phyloP scores from a whole-genome alignment of 2,113 vertebrate species.

The Cnemophilus loriae region DNA sequence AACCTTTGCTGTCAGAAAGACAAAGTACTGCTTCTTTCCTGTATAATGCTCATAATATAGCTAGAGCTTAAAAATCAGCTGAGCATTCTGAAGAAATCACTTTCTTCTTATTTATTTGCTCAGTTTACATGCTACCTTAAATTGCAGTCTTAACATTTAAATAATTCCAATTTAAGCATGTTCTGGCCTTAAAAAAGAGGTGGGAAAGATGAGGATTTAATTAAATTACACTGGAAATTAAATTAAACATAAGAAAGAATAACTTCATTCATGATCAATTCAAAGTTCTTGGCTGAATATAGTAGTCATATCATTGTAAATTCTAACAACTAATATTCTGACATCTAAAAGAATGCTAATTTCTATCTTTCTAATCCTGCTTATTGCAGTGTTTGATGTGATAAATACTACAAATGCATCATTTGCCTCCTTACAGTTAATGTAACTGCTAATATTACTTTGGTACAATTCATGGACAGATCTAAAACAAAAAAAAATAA shows the following conservation, averaged over 20 bases:
- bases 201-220: neutral
- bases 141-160: neutral
- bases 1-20: slow-evolving; percentile 52
- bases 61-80: neutral
- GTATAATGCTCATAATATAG: neutral
- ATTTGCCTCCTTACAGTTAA: neutral
- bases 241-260: neutral
- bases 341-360: neutral
- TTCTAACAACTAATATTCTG: neutral
- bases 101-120: neutral
- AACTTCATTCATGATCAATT: neutral
- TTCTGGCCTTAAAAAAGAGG: neutral
- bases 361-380: neutral
- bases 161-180: neutral
- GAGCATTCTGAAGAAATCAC: neutral
- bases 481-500: neutral
- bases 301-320: neutral
- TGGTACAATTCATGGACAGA: neutral
- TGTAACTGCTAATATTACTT: neutral
- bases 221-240: neutral
- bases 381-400: neutral
- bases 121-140: neutral
- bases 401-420: neutral
- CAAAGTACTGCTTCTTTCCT: neutral
- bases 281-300: neutral